Conservation (phyloP, 2,113 vertebrate genomes). For the Neodon shergylaensis region DNA sequence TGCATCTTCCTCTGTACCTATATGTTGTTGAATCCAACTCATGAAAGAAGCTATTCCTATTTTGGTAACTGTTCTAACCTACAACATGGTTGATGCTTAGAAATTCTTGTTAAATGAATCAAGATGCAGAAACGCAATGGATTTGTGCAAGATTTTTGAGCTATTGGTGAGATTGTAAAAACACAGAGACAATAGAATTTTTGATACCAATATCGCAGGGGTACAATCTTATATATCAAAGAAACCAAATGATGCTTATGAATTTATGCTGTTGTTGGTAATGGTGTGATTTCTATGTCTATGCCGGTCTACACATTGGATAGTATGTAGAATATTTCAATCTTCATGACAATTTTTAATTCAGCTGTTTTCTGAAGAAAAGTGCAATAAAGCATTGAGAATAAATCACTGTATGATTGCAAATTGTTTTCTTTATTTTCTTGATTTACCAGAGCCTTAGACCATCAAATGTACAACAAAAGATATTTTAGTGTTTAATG, state of each 20-base stretch:
- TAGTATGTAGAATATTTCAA: constrained; percentile 14
- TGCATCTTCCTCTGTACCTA: neutral
- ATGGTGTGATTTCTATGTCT: neutral
- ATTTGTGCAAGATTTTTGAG: neutral
- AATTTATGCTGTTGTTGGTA: neutral
- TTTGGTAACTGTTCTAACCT: neutral
- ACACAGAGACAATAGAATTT: neutral
- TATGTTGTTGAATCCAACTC: neutral
- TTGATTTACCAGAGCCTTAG: neutral
- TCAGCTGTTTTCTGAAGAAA: neutral
- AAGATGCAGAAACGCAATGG: neutral
- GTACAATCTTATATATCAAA: neutral
- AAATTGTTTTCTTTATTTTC: neutral
- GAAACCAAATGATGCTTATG: neutral
- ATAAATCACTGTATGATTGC: neutral
- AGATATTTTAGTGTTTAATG: neutral
- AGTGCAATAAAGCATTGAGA: neutral
- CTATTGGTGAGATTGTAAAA: neutral
- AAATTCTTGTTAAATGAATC: neutral
- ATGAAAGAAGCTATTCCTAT: neutral
- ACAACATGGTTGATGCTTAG: neutral
- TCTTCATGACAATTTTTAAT: constrained; percentile 13
- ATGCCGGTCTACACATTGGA: neutral
- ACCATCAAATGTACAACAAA: neutral
- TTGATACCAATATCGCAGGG: neutral